Percentiles rank a stretch among this genome's conserved stretches.
phyloP scores from a whole-genome alignment of 2,797 vertebrate genomes.

The Coregonus sp. region DNA sequence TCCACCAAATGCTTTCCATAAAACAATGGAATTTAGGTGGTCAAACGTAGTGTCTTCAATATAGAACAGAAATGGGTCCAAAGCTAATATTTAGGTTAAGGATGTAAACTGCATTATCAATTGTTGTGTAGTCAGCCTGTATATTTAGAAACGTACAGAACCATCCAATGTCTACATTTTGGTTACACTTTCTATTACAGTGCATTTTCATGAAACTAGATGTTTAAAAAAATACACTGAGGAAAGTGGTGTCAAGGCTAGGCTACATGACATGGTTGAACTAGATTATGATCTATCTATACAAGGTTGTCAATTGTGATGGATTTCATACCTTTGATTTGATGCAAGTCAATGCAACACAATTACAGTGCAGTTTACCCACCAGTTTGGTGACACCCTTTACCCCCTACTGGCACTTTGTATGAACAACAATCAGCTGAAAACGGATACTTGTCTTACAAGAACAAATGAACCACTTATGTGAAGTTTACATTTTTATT shows the following conservation, averaged over 20 bases:
- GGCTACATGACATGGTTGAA: neutral
- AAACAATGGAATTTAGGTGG: neutral
- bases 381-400: neutral
- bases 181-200: neutral
- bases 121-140: neutral
- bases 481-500: neutral
- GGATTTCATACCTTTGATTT: neutral
- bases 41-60: neutral
- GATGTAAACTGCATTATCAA: neutral
- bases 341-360: neutral
- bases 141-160: neutral
- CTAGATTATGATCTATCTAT: neutral
- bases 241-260: neutral
- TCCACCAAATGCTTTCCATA: neutral
- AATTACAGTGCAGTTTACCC: neutral
- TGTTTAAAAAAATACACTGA: neutral
- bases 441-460: slow-evolving; percentile 1
- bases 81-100: neutral
- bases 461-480: neutral
- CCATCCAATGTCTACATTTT: neutral
- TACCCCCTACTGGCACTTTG: neutral
- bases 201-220: slow-evolving; percentile 6
- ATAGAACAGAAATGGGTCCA: neutral
- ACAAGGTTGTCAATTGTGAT: neutral
- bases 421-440: neutral